A percentile compares a stretch with the other conserved stretches of the same genome.
phyloP scores from a whole-genome alignment of 1,140 invertebrate species.

The Cotesia vestalis region DNA sequence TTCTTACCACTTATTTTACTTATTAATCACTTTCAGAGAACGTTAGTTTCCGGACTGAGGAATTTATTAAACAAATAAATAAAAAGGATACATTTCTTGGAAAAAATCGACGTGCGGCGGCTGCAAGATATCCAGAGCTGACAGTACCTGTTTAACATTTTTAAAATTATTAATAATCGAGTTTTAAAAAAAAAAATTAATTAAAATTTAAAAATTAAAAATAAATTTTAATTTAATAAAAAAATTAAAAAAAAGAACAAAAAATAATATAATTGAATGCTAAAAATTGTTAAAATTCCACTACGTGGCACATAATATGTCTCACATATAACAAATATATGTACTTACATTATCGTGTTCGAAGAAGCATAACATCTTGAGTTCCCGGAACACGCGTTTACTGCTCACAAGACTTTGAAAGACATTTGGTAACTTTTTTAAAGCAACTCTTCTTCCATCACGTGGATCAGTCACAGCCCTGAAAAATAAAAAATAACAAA shows the following conservation, averaged over 20 bases:
- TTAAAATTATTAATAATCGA: too few relatives aligned
- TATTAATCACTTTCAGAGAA: background rate
- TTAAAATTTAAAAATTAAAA: too few relatives aligned
- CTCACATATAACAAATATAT: conserved; percentile 23
- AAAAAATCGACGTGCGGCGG: conserved; percentile 97
- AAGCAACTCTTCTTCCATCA: conserved; percentile 94
- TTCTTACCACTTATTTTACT: too few relatives aligned
- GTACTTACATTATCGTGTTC: conserved; percentile 98
- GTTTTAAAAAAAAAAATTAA: background rate
- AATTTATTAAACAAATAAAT: conserved; percentile 6
- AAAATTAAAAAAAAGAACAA: background rate
- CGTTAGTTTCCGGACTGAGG: background rate
- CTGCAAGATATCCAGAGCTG: conserved; percentile 94
- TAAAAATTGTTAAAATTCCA: too few relatives aligned
- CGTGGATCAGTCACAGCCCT: conserved; percentile 99
- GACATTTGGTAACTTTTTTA: conserved; percentile 99
- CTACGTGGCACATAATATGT: too few relatives aligned
- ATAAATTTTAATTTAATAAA: too few relatives aligned
- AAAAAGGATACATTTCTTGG: conserved; percentile 99
- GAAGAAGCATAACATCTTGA: conserved; percentile 99
- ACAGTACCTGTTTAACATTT: conserved; percentile 79
- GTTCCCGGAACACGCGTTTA: conserved; percentile 97
- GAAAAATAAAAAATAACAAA: conserved; percentile 62
- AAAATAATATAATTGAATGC: too few relatives aligned
- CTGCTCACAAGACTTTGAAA: conserved; percentile 98